phyloP scores from a whole-genome alignment of 2,113 vertebrate genomes.

The Microcebus ravelobensis region DNA sequence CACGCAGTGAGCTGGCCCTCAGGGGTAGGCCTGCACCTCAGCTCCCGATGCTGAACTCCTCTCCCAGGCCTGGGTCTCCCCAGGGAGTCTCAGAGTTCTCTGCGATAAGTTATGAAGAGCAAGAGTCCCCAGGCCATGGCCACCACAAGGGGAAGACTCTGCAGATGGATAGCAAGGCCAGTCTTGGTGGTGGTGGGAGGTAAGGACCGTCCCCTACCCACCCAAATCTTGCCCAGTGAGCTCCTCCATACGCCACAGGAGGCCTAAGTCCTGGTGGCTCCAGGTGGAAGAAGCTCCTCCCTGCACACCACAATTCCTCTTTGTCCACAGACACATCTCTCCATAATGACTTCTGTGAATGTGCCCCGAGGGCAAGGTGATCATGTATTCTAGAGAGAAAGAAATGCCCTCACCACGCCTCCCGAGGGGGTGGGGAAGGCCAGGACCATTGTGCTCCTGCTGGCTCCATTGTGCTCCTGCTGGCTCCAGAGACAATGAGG shows the following conservation, averaged over 20 bases:
- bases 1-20: too few species aligned
- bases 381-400: slow-evolving; percentile 25
- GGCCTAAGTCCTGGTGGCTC: background rate
- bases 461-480: background rate
- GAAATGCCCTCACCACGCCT: background rate
- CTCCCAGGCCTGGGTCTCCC: background rate
- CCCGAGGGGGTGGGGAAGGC: background rate
- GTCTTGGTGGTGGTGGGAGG: background rate
- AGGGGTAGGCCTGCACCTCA: background rate
- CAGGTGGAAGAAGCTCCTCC: background rate
- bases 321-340: background rate
- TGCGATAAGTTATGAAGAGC: background rate
- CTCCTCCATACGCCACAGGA: background rate
- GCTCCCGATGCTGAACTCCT: background rate
- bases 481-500: background rate
- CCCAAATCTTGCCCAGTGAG: background rate
- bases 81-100: background rate
- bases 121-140: background rate
- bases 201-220: background rate
- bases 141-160: background rate
- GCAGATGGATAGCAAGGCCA: background rate
- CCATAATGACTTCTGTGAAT: background rate
- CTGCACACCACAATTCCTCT: background rate
- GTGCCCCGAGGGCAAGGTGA: slow-evolving; percentile 35
- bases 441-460: background rate